Conservation (phyloP, 2,888 invertebrate genomes). For the Hermodice carunculata region DNA sequence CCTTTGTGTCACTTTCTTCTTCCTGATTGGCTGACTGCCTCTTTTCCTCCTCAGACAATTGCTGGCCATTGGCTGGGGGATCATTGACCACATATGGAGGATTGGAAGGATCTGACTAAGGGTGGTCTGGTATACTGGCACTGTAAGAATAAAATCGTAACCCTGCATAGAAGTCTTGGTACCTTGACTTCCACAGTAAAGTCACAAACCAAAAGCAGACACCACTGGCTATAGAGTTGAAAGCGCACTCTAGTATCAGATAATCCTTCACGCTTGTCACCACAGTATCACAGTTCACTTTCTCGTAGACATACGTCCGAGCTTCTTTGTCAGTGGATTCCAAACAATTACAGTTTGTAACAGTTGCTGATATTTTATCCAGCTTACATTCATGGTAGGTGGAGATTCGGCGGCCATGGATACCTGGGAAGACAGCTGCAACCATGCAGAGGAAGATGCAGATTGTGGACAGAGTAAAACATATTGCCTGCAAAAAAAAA, state of each 20-base stretch:
- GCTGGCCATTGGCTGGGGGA: no score
- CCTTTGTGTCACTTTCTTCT: no score
- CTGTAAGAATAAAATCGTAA: conserved; percentile 33
- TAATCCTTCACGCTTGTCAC: conserved; percentile 34
- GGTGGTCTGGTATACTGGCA: conserved; percentile 18
- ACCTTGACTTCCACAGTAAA: conserved; percentile 32
- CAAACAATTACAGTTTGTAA: conserved; percentile 10
- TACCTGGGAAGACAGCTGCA: conserved; percentile 31
- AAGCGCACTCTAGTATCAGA: conserved; percentile 32
- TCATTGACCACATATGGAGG: no score
- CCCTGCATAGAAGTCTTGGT: conserved; percentile 28
- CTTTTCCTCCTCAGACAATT: no score
- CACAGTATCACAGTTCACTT: conserved; percentile 23
- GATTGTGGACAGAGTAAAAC: conserved; percentile 21
- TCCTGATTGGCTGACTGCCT: no score
- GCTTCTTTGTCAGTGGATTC: conserved; percentile 8
- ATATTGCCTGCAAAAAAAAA: conserved; percentile 19
- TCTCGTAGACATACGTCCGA: conserved; percentile 16
- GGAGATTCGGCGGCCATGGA: conserved; percentile 30
- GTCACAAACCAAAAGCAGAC: conserved; percentile 35
- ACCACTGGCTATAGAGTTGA: conserved; percentile 32
- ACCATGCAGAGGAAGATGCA: conserved; percentile 38
- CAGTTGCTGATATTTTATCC: not conserved
- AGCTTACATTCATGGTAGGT: conserved; percentile 16
- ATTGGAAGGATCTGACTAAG: no score